Evolutionary conservation across 1,140 invertebrate species (phyloP).

Genomic region (Dreissena rostriformis): DNA sequence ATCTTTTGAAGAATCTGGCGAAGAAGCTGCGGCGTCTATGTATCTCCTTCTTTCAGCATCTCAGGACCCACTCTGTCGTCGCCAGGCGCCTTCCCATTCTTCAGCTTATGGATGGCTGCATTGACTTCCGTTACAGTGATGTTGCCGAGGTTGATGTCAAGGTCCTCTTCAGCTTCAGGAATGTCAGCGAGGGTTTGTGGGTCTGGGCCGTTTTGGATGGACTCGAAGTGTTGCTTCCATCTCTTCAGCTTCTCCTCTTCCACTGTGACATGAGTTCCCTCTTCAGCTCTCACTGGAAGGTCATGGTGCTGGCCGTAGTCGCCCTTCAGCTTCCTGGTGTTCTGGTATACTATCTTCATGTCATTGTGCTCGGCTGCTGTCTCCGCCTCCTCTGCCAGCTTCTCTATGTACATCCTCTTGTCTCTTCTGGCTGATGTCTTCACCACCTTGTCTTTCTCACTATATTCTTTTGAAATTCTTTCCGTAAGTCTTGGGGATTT

Average conservation of each 20-base stretch:
- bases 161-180: constrained; percentile 43
- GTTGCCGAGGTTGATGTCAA: constrained; percentile 48
- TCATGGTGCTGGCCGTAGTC: not conserved
- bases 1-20: constrained; percentile 16
- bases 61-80: too few species aligned
- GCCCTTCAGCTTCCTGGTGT: constrained; percentile 16
- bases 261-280: not conserved
- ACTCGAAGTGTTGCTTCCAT: constrained; percentile 13
- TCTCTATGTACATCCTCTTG: constrained; percentile 3
- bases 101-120: too few species aligned
- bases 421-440: constrained; percentile 9
- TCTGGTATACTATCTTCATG: constrained; percentile 7
- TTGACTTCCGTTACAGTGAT: too few species aligned
- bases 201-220: constrained; percentile 3
- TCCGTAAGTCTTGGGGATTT: not conserved
- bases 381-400: constrained; percentile 4
- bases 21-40: constrained; percentile 11
- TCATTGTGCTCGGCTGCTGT: not conserved
- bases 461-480: not conserved
- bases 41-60: constrained; percentile 31
- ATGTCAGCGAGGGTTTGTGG: constrained; percentile 3
- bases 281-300: constrained; percentile 4
- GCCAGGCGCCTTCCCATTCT: too few species aligned
- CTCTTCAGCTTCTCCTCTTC: not conserved
- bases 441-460: not conserved